These are phyloP conservation scores for Stegophylla sp. DNA, from an alignment of 2,888 invertebrate genomes.

Conservation along the genomic window DNA sequence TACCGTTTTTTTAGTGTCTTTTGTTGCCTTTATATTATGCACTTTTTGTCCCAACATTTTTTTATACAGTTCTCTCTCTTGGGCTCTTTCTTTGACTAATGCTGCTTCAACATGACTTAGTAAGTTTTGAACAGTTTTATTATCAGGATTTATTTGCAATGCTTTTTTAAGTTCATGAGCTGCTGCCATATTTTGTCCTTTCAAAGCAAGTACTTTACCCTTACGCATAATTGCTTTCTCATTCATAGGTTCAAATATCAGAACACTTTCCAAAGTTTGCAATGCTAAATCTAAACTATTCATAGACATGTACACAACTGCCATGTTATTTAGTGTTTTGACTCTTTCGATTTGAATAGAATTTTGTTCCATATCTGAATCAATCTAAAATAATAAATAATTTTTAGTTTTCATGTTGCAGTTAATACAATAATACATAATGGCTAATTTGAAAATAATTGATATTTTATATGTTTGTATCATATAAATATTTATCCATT, in stretches of 20 bases:
- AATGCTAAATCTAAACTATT: slow-evolving; percentile 85
- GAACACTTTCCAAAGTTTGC: slow-evolving; percentile 81
- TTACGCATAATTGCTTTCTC: slow-evolving; percentile 90
- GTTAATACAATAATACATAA: no score
- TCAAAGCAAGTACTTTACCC: slow-evolving; percentile 74
- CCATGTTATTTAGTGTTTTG: slow-evolving; percentile 89
- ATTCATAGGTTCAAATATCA: slow-evolving; percentile 84
- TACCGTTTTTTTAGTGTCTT: slow-evolving; percentile 43
- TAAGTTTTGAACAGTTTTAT: slow-evolving; percentile 70
- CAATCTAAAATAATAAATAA: slow-evolving; percentile 63
- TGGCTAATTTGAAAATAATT: no score
- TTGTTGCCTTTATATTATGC: slow-evolving; percentile 42
- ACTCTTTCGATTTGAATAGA: slow-evolving; percentile 78
- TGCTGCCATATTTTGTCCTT: slow-evolving; percentile 76
- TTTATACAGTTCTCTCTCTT: slow-evolving; percentile 73
- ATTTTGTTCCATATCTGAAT: slow-evolving; percentile 71
- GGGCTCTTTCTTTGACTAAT: slow-evolving; percentile 69
- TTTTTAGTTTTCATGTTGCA: background rate
- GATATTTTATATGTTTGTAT: no score
- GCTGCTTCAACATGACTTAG: slow-evolving; percentile 69
- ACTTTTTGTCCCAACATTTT: slow-evolving; percentile 70
- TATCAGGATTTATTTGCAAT: slow-evolving; percentile 72
- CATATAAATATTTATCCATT: no score
- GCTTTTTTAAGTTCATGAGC: slow-evolving; percentile 73
- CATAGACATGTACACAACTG: slow-evolving; percentile 88